A percentile compares a stretch with the other conserved stretches of the same genome.
These are phyloP conservation scores for Mamestra brassicae DNA, from an alignment of 2,888 invertebrate genomes.

Conservation along the genomic window DNA sequence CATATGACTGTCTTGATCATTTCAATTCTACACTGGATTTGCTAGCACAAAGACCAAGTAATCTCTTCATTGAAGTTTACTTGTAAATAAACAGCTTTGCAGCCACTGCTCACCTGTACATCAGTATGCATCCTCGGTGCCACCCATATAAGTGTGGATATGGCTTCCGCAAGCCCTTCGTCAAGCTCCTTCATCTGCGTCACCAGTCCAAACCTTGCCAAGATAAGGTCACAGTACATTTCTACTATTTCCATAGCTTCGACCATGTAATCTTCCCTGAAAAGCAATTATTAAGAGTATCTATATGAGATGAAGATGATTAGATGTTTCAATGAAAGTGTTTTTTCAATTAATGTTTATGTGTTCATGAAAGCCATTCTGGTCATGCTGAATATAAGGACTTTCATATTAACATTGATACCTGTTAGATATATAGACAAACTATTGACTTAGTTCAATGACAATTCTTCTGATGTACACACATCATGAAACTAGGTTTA, in stretches of 20 bases:
- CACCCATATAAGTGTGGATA: conserved; percentile 99
- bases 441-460: too few species aligned
- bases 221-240: conserved; percentile 99
- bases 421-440: too few species aligned
- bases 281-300: conserved; percentile 46
- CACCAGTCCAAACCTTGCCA: conserved; percentile 98
- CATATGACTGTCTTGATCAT: not conserved
- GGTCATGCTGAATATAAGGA: not conserved
- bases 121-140: conserved; percentile 97
- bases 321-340: too few species aligned
- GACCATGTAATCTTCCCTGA: conserved; percentile 99
- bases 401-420: too few species aligned
- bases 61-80: not conserved
- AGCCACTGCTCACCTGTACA: conserved; percentile 90
- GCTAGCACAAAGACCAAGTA: not conserved
- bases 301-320: not conserved
- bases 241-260: conserved; percentile 99
- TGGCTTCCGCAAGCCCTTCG: conserved; percentile 98
- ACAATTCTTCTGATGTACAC: too few species aligned
- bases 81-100: not conserved
- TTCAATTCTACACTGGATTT: not conserved
- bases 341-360: too few species aligned
- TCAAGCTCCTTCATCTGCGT: conserved; percentile 99
- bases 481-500: too few species aligned
- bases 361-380: not conserved